These are phyloP conservation scores for Vandiemenella viatica DNA, from an alignment of 2,888 invertebrate genomes.

Conservation along the genomic window DNA sequence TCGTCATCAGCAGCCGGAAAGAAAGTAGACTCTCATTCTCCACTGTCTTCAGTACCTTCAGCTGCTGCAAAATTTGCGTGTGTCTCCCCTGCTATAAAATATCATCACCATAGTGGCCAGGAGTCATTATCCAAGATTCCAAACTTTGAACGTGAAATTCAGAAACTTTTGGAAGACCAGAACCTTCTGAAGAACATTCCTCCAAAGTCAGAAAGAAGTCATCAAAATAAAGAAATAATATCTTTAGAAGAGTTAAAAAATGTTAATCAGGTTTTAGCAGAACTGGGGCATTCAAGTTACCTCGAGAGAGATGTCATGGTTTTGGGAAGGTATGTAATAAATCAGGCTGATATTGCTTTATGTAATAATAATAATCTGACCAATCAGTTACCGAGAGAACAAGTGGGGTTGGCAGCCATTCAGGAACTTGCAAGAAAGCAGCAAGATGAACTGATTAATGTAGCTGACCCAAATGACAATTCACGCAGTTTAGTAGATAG, in stretches of 20 bases:
- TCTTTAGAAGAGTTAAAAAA: conserved; percentile 30
- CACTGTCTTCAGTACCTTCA: conserved; percentile 22
- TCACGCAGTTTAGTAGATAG: conserved; percentile 23
- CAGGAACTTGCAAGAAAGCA: conserved; percentile 51
- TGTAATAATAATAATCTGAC: conserved; percentile 12
- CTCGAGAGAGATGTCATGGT: conserved; percentile 9
- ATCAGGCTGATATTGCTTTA: conserved; percentile 6
- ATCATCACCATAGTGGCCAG: not conserved
- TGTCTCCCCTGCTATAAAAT: not conserved
- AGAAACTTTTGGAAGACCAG: conserved; percentile 60
- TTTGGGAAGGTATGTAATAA: conserved; percentile 17
- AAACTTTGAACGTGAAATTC: conserved; percentile 66
- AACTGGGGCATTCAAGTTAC: conserved; percentile 19
- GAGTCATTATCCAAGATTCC: conserved; percentile 15
- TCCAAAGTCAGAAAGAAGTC: conserved; percentile 42
- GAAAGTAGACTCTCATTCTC: conserved; percentile 19
- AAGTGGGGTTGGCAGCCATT: conserved; percentile 59
- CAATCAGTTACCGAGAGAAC: conserved; percentile 5
- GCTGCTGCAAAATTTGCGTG: conserved; percentile 26
- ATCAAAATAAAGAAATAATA: conserved; percentile 43
- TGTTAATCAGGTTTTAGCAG: conserved; percentile 22
- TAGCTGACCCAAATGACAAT: conserved; percentile 21
- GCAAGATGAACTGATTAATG: conserved; percentile 32
- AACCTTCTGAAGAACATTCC: conserved; percentile 45
- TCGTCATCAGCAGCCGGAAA: conserved; percentile 37